Evolutionary conservation across 2,888 invertebrate species (phyloP), one percentile per base, ranked within the genome.

Genomic region (Labia minor): DNA sequence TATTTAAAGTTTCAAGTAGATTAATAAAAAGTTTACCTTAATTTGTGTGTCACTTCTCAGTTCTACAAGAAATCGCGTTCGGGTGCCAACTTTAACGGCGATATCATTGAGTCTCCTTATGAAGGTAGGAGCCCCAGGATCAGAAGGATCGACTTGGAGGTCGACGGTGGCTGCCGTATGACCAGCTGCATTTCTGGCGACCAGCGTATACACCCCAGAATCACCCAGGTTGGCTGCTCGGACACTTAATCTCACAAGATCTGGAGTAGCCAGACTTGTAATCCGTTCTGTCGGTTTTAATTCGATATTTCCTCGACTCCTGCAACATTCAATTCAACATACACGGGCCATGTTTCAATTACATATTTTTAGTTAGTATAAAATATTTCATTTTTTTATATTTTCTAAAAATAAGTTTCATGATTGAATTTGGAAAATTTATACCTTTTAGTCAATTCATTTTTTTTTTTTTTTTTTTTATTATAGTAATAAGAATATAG

Each of bases 41-140:
- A 88, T 84, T 76, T 89, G 89, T 63, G 87, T 85, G 65, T 87
- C 84, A 78, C 89, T 90, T 75, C 86, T 82, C 70, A 92, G 88
- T 79, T 93, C 92, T 64, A 92, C 90, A 64, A 93, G 83, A 74
- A 93, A 87, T 72, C 92, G 82, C 1, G 91, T 89, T 74, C 92
- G 82, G 62, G 92, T 90, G 74, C 94, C 94, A 74, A 95, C 92
- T 81, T 94, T 92, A 69, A 92, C 92, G 14, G 90, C 87, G 66
- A 93, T 85, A 78, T 95, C 92, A 74, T 87, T 88, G 66, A 95
- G 85, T 70, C 92, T 83, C 69, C 94, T 84, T 69, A 92, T 81
- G 79, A 95, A 94, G 71, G 86, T 82, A 20, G 95, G 95, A 21
- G 71, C 73, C 10, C 68, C 68, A 10, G 89, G 88, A 77, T 87